Percentiles rank a stretch among this genome's conserved stretches.
Conservation (phyloP, 2,113 vertebrate species). For the Mesoclemmys tuberculata region DNA sequence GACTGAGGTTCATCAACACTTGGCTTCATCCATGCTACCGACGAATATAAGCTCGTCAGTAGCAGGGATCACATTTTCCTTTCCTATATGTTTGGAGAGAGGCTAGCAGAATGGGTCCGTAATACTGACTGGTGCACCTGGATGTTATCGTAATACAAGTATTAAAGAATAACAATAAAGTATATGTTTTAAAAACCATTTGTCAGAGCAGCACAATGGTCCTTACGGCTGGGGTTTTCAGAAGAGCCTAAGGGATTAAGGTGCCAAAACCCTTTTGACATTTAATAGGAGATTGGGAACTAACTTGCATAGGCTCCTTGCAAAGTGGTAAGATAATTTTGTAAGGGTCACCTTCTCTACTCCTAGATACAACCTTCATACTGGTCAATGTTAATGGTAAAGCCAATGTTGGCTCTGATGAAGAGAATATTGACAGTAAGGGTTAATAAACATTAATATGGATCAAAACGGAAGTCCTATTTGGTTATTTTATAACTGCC, state of each 20-base stretch:
- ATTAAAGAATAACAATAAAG: not conserved
- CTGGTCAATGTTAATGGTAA: constrained; percentile 23
- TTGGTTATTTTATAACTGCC: constrained; percentile 56
- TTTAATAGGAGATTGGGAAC: not conserved
- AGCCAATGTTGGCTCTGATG: constrained; percentile 54
- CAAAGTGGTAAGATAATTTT: constrained; percentile 28
- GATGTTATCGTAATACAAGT: not conserved
- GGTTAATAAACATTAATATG: constrained; percentile 69
- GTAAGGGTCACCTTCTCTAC: constrained; percentile 15
- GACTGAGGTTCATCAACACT: not conserved
- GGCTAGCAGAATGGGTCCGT: not conserved
- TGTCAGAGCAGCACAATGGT: not conserved
- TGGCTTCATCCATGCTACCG: not conserved
- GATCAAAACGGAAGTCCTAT: constrained; percentile 62
- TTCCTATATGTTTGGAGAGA: constrained; percentile 32
- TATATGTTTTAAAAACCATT: not conserved
- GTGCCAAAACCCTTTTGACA: not conserved
- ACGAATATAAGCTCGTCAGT: not conserved
- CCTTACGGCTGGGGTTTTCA: not conserved
- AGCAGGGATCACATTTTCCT: constrained; percentile 26
- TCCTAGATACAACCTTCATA: constrained; percentile 51
- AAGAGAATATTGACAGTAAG: constrained; percentile 64
- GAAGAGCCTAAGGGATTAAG: not conserved
- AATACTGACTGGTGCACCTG: not conserved
- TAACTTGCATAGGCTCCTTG: not conserved